Conservation (phyloP, 1,140 invertebrate genomes). For the Megalopta genalis region DNA sequence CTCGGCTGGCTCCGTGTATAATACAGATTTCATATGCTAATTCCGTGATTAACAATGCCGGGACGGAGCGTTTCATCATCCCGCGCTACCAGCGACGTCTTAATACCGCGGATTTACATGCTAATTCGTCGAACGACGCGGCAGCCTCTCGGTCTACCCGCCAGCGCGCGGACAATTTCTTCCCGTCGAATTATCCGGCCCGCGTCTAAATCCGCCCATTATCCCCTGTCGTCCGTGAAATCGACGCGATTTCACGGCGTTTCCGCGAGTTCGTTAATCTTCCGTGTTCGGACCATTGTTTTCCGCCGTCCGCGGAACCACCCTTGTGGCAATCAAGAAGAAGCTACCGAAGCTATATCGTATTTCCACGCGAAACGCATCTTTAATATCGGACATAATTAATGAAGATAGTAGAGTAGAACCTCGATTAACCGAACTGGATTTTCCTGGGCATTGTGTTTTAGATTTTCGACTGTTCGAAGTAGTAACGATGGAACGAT, state of each 20-base stretch:
- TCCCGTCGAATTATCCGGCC: constrained; percentile 46
- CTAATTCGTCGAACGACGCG: constrained; percentile 58
- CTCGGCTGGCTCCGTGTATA: constrained; percentile 58
- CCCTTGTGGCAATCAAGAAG: background rate
- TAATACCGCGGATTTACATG: constrained; percentile 69
- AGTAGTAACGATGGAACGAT: too few relatives aligned
- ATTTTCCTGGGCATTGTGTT: too few relatives aligned
- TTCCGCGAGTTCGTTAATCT: constrained; percentile 38
- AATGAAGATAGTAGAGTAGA: too few relatives aligned
- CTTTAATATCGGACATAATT: too few relatives aligned
- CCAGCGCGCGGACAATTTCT: constrained; percentile 48
- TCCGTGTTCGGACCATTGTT: background rate
- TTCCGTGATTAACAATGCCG: constrained; percentile 75
- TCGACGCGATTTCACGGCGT: constrained; percentile 37
- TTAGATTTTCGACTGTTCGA: too few relatives aligned
- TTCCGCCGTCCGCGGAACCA: too few relatives aligned
- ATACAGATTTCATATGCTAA: constrained; percentile 76
- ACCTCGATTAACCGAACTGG: too few relatives aligned
- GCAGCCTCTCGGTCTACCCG: constrained; percentile 14
- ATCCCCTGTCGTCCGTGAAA: constrained; percentile 32
- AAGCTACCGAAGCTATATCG: too few relatives aligned
- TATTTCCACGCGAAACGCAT: too few relatives aligned
- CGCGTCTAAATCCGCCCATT: constrained; percentile 31
- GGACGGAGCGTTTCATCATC: constrained; percentile 70
- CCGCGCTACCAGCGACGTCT: constrained; percentile 65